Conservation (phyloP, 2,113 vertebrate species). For the Elaphurus davidianus region DNA sequence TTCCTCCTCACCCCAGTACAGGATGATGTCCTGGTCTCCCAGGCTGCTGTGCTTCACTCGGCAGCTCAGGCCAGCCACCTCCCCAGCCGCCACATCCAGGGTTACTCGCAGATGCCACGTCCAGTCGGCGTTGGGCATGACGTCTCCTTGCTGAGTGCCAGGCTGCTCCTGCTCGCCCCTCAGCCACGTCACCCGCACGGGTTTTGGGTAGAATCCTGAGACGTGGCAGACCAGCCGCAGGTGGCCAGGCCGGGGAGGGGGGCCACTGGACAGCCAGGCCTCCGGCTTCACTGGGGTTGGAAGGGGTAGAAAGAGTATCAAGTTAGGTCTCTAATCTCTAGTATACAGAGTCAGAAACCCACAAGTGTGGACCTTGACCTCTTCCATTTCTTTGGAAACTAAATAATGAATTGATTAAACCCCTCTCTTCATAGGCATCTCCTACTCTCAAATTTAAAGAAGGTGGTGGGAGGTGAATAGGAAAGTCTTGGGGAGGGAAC, state of each 20-base stretch:
- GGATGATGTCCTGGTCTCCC: neutral
- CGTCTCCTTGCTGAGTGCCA: neutral
- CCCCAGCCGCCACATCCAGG: neutral
- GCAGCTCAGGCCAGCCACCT: neutral
- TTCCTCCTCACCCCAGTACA: constrained; percentile 12
- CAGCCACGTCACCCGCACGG: neutral
- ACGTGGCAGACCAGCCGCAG: neutral
- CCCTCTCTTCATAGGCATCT: neutral
- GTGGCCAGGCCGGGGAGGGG: neutral
- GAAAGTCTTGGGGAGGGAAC: neutral
- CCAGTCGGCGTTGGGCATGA: neutral
- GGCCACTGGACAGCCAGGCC: neutral
- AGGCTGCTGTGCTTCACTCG: constrained; percentile 37
- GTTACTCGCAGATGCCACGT: neutral
- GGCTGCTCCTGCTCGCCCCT: neutral
- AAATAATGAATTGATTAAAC: neutral
- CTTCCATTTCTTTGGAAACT: neutral
- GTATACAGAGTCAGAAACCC: neutral
- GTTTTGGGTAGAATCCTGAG: constrained; percentile 33
- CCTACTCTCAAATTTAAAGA: neutral
- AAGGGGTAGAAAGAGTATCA: neutral
- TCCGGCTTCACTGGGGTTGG: neutral
- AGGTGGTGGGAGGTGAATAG: neutral
- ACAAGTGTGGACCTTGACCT: neutral
- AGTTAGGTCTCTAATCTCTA: neutral